Base-by-base conservation (phyloP, 2,888 invertebrate genomes). In the Magallana nippona region DNA sequence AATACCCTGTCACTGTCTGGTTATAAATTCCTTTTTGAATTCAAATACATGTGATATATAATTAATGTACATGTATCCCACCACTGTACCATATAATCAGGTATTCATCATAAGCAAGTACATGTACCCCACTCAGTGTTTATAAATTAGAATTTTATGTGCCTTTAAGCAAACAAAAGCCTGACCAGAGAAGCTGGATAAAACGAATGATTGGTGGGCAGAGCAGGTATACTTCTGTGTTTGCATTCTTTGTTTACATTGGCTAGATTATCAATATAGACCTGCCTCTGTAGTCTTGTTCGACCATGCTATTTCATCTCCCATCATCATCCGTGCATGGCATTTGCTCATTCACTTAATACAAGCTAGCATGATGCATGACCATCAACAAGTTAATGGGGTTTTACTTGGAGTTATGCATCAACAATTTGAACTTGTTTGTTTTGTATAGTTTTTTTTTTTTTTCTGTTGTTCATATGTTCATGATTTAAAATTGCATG, bases 91-190 rank as follows among this genome's bases (percentile, higher is more conserved):
- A 0, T 44, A 44, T 44, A 44, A 44, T 44, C 8, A 44, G 44
- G 44, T 44, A 44, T 44, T 8, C 8, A 0, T 44, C 8, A 8
- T 44, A 44, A 44, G 8, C 44, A 44, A 44, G 44, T 44, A 44
- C 44, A 44, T 8, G 44, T 44, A 44, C 44, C 44, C 27, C 44
- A 44, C 44, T 8, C 44, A 44, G 8, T 44, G 44, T 44, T 44
- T 44, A 44, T 44, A 8, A 44, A 44, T 44, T 44, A 60, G 60
- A 60, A 60, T 60, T 60, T 60, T 17, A 71, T 71, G 15, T 71
- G 71, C 71, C 15, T 71, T 71, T 71, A 71, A 71, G 71, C 71
- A 71, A 71, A 71, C 71, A 71, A 60, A 62, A 62, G 11, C 81
- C 62, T 44, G 55, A 27, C 71, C 71, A 71, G 32, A 27, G 71